phyloP scores from a whole-genome alignment of 1,140 invertebrate genomes.

The Drosophila tani region DNA sequence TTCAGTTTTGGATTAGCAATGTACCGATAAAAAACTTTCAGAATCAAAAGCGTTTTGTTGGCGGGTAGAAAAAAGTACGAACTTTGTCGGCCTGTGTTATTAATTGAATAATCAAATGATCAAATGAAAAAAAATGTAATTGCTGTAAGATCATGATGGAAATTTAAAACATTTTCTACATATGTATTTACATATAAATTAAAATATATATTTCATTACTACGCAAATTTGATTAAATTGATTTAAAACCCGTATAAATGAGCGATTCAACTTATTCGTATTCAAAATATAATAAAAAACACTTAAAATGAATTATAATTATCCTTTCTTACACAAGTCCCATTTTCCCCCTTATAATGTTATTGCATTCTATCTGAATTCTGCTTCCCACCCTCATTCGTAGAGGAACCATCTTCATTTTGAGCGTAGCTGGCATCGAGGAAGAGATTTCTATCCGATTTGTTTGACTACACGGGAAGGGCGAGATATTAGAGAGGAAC shows the following conservation, averaged over 20 bases:
- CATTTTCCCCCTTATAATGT: background rate
- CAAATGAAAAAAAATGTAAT: too few species aligned
- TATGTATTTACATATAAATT: too few species aligned
- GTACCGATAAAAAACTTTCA: too few species aligned
- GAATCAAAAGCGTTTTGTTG: too few species aligned
- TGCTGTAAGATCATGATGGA: too few species aligned
- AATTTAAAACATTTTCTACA: too few species aligned
- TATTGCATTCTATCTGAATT: background rate
- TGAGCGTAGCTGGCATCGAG: constrained; percentile 61
- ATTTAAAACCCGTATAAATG: background rate
- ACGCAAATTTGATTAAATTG: background rate
- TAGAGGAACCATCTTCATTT: constrained; percentile 46
- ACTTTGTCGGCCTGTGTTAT: too few species aligned
- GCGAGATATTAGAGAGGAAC: background rate
- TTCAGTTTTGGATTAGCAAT: too few species aligned
- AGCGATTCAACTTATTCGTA: background rate
- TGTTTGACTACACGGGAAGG: constrained; percentile 69
- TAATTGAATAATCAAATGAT: too few species aligned
- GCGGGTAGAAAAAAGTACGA: too few species aligned
- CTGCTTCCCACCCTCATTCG: constrained; percentile 33
- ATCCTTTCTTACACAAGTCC: background rate
- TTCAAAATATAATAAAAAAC: constrained; percentile 7
- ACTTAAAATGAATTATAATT: constrained; percentile 3
- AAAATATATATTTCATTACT: too few species aligned
- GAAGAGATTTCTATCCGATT: constrained; percentile 82